These are phyloP conservation scores for Campaea margaritaria DNA, from an alignment of 2,888 invertebrate genomes.

Conservation along the genomic window DNA sequence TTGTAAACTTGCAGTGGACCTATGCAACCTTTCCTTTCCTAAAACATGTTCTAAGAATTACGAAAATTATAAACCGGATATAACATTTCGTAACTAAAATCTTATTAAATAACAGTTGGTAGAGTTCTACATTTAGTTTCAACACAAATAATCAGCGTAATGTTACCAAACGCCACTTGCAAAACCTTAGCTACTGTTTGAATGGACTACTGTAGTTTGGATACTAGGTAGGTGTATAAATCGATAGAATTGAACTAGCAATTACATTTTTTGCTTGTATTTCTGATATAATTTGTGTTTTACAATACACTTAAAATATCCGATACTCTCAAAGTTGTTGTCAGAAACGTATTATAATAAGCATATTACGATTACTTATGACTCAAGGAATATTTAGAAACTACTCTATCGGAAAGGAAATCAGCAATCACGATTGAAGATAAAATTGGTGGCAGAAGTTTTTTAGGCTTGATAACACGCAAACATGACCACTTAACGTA, in stretches of 20 bases:
- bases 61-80: slow-evolving; percentile 6
- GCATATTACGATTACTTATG: slow-evolving; percentile 3
- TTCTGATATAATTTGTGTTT: not conserved
- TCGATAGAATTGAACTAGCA: slow-evolving; percentile 1
- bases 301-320: not conserved
- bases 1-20: no score
- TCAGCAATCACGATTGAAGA: slow-evolving; percentile 29
- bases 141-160: slow-evolving; percentile 8
- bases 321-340: not conserved
- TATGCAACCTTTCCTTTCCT: no score
- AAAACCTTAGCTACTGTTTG: slow-evolving; percentile 8
- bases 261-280: slow-evolving; percentile 9
- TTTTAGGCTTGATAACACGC: slow-evolving; percentile 19
- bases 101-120: slow-evolving; percentile 1
- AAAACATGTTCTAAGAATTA: not conserved
- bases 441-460: slow-evolving; percentile 18
- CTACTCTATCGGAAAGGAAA: slow-evolving; percentile 28
- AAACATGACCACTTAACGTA: slow-evolving; percentile 10
- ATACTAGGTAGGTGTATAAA: not conserved
- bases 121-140: slow-evolving; percentile 5
- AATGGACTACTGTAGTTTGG: not conserved
- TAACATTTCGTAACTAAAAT: slow-evolving; percentile 14
- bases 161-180: slow-evolving; percentile 22
- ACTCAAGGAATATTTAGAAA: slow-evolving; percentile 30
- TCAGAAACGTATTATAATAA: not conserved